Conservation (phyloP, 2,888 invertebrate species). For the Odontomyia ornata region DNA sequence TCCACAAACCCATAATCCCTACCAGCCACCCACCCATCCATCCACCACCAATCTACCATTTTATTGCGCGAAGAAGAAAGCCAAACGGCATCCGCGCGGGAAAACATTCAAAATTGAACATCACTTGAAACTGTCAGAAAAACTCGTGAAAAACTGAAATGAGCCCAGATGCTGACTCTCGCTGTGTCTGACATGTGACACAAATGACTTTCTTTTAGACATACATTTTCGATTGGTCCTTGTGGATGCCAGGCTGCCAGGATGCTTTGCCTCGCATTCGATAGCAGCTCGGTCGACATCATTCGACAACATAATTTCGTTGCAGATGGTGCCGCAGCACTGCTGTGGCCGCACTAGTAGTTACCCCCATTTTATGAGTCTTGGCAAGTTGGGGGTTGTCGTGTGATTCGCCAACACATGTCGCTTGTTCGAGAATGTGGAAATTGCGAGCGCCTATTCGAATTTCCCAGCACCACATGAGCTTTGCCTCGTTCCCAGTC, state of each 20-base stretch:
- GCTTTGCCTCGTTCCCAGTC: not conserved
- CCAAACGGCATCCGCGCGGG: slow-evolving; percentile 27
- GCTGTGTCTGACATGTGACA: slow-evolving; percentile 50
- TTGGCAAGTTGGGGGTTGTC: not conserved
- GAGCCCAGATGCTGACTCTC: slow-evolving; percentile 48
- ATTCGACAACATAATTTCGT: slow-evolving; percentile 19
- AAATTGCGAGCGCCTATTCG: not conserved
- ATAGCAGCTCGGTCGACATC: slow-evolving; percentile 33
- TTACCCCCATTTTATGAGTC: not conserved
- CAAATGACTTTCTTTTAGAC: slow-evolving; percentile 50
- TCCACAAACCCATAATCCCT: too few relatives aligned
- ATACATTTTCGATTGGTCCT: slow-evolving; percentile 45
- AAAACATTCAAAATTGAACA: slow-evolving; percentile 50
- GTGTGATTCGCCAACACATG: not conserved
- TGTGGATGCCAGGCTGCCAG: slow-evolving; percentile 11
- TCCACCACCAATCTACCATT: not conserved
- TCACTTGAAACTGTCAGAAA: slow-evolving; percentile 50
- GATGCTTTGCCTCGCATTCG: slow-evolving; percentile 23
- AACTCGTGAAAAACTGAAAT: slow-evolving; percentile 50
- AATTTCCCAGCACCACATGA: not conserved
- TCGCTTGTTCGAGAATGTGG: not conserved
- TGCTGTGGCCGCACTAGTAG: not conserved
- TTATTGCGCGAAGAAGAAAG: slow-evolving; percentile 26
- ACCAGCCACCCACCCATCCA: slow-evolving; percentile 9
- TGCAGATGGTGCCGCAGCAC: slow-evolving; percentile 21